Conservation (phyloP, 2,113 vertebrate genomes). For the Athene noctua region DNA sequence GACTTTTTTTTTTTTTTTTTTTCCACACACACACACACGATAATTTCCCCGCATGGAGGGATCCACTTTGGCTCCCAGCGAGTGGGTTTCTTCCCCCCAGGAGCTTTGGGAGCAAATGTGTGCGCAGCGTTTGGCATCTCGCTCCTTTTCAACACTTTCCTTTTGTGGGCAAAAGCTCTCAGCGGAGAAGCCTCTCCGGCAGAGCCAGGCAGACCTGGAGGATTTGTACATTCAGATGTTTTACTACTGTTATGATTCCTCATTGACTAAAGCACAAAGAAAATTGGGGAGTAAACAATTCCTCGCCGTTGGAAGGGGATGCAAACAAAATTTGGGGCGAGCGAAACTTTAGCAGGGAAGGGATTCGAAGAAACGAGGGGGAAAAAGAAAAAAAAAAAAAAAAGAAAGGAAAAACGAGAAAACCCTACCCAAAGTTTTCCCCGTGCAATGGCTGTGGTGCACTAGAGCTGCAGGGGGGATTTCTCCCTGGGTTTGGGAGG, state of each 20-base stretch:
- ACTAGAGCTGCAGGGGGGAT: not conserved
- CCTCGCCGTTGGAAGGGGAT: not conserved
- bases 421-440: not conserved
- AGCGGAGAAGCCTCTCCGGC: not conserved
- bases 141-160: conserved; percentile 48
- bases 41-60: not conserved
- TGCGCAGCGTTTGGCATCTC: not conserved
- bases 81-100: not conserved
- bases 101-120: not conserved
- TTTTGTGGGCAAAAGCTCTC: conserved; percentile 61
- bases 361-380: not conserved
- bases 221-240: not conserved
- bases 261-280: not conserved
- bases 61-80: not conserved
- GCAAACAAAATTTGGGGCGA: fast-evolving
- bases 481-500: fast-evolving
- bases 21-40: fast-evolving
- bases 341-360: not conserved
- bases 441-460: fast-evolving
- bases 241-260: not conserved
- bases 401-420: not conserved
- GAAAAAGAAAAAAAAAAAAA: too few relatives aligned
- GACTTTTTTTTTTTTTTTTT: fast-evolving
- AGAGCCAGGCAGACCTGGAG: conserved; percentile 20
- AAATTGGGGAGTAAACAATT: not conserved